These are phyloP conservation scores for Drosophila athabasca DNA, from an alignment of 1,140 invertebrate species.

Conservation along the genomic window DNA sequence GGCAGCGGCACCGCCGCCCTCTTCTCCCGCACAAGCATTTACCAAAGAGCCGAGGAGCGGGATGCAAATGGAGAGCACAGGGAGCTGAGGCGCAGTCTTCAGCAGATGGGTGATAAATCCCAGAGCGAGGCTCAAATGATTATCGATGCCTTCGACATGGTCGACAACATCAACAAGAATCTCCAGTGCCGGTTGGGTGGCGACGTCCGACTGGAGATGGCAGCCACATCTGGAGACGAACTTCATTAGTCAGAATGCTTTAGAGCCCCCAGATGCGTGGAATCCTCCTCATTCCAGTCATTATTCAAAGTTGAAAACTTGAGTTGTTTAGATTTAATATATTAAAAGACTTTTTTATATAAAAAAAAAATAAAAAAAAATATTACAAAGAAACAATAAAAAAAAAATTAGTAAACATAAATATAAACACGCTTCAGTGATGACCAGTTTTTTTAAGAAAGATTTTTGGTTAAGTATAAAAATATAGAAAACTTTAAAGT, in stretches of 20 bases:
- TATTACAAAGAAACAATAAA: no score
- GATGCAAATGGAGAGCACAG: slow-evolving; percentile 55
- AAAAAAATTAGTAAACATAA: no score
- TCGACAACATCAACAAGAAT: slow-evolving; percentile 61
- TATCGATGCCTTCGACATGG: slow-evolving; percentile 65
- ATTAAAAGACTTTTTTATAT: no score
- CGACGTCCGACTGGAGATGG: slow-evolving; percentile 6
- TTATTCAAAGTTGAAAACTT: slow-evolving; percentile 21
- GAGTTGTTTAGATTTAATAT: background rate
- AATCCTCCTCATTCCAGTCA: background rate
- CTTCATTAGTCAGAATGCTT: slow-evolving; percentile 9
- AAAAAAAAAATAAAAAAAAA: no score
- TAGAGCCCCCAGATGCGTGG: background rate
- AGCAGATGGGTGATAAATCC: slow-evolving; percentile 45
- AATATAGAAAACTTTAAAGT: no score
- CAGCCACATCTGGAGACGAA: slow-evolving; percentile 20
- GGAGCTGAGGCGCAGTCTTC: slow-evolving; percentile 44
- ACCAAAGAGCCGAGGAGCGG: slow-evolving; percentile 56
- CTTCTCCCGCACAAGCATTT: slow-evolving; percentile 54
- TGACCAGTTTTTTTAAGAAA: no score
- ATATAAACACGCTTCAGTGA: no score
- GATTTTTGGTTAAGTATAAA: no score
- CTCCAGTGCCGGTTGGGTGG: slow-evolving; percentile 27
- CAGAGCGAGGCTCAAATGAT: slow-evolving; percentile 62
- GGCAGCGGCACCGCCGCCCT: slow-evolving; percentile 25